Evolutionary conservation across 1,140 invertebrate species (phyloP), one percentile per base, ranked within the genome.

Genomic region (Sinella curviseta): DNA sequence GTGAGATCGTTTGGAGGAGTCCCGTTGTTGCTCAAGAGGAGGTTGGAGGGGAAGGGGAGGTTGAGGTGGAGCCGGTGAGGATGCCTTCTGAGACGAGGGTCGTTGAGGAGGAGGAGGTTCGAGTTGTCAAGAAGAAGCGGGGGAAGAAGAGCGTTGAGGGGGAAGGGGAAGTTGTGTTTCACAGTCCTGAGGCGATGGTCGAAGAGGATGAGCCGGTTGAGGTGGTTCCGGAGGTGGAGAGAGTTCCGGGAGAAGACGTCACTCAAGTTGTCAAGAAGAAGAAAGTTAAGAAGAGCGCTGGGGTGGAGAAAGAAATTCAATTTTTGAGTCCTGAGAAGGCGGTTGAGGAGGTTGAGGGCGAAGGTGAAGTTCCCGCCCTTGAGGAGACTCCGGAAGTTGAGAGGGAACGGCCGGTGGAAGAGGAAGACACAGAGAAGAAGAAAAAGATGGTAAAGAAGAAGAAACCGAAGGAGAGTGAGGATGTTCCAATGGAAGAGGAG

Each of bases 1-100:
- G 0, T 20, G 80, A 81, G 85, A 60, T 82, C 84, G 26, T 82
- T 83, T 78, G 74, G 34, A 73, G 39, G 20, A 39, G 36, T 36
- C 31, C 80, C 14, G 20, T 81, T 31, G 79, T 79, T 30, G 30
- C 77, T 20, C 30, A 82, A 14, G 74, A 60, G 24, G 57, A n/a
- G 14, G 24, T 26, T 60, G 12, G 24, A 12, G 57, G 31, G 14
- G 31, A 31, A 8, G 3, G 1, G 12, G 31, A 70, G 31, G n/a
- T 33, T 14, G 26, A 24, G n/a, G n/a, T 8, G n/a, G 76, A 77
- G 20, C 8, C 8, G 20, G 4, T 26, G 24, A 26, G 57, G 3
- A 16, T 26, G 14, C 8, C 4, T 8, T 60, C 4, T 26, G 24
- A 60, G 24, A 12, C 57, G 8, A 48, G 8, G 8, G 20, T 20